These are phyloP conservation scores for Pseudomyrmex flavicornis DNA, from an alignment of 1,140 invertebrate genomes.

Conservation along the genomic window DNA sequence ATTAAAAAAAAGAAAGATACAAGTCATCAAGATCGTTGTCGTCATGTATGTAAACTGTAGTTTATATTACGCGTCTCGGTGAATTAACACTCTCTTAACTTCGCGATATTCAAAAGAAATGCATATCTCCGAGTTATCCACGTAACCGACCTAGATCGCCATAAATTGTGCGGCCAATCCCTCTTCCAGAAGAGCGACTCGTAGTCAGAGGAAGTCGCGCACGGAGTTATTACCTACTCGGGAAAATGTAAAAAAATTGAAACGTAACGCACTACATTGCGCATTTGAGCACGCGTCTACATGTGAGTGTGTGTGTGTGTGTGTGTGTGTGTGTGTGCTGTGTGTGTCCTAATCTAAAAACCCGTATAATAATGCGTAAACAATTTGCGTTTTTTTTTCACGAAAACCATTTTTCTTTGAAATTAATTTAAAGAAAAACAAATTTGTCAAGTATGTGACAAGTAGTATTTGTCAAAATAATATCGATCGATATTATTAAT, in stretches of 20 bases:
- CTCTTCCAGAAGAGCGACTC: constrained; percentile 53
- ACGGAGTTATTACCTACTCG: constrained; percentile 43
- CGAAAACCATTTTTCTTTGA: not conserved
- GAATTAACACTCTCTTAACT: constrained; percentile 12
- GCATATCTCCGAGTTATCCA: constrained; percentile 39
- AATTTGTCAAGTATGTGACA: too few species aligned
- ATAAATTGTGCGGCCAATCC: constrained; percentile 48
- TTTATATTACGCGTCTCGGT: constrained; percentile 6
- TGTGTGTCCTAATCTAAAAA: not conserved
- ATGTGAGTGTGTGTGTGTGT: not conserved
- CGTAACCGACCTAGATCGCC: constrained; percentile 52
- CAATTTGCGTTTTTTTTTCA: constrained; percentile 20
- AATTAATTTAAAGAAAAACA: too few species aligned
- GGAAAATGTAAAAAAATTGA: constrained; percentile 31
- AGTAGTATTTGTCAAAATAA: too few species aligned
- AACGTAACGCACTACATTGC: not conserved
- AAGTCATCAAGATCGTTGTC: not conserved
- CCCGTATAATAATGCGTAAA: not conserved
- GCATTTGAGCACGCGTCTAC: too few species aligned
- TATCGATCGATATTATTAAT: too few species aligned
- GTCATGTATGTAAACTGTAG: too few species aligned
- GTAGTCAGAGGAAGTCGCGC: constrained; percentile 28
- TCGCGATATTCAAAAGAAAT: constrained; percentile 46
- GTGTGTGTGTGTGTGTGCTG: not conserved
- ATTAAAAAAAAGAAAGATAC: constrained; percentile 24